Evolutionary conservation across 2,113 vertebrate species (phyloP).

Genomic region (Poeciliopsis occidentalis): DNA sequence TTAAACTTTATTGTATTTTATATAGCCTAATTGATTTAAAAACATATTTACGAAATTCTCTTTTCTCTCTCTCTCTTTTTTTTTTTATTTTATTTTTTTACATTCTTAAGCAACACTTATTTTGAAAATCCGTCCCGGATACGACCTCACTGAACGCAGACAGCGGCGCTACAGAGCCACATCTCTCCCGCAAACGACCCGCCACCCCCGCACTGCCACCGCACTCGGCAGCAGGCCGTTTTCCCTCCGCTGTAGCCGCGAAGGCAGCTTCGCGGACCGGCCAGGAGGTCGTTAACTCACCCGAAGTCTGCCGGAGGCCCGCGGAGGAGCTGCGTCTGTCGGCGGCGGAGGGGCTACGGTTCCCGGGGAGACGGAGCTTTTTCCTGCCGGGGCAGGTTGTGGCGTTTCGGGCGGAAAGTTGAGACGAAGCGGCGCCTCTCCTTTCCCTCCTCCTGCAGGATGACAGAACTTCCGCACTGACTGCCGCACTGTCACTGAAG

Average conservation of each 20-base stretch:
- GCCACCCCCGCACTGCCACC: slow-evolving; percentile 78
- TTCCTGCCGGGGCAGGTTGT: slow-evolving; percentile 19
- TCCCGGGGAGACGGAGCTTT: slow-evolving; percentile 29
- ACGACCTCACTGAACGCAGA: neutral
- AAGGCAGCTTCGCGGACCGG: neutral
- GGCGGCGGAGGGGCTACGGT: neutral
- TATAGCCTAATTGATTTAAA: too few species aligned
- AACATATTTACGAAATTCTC: too few species aligned
- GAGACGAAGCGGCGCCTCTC: slow-evolving; percentile 60
- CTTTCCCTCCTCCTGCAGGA: slow-evolving; percentile 53
- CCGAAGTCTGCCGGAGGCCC: slow-evolving; percentile 40
- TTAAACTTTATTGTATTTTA: too few species aligned
- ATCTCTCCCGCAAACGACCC: slow-evolving; percentile 73
- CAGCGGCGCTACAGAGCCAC: neutral
- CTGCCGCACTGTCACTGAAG: slow-evolving; percentile 47
- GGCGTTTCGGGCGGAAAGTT: slow-evolving; percentile 45
- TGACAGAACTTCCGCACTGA: slow-evolving; percentile 81
- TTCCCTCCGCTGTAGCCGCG: neutral
- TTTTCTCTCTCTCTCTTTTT: too few species aligned
- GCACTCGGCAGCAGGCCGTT: slow-evolving; percentile 64
- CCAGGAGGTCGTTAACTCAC: slow-evolving; percentile 34
- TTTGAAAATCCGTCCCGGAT: slow-evolving; percentile 27
- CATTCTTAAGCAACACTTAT: neutral
- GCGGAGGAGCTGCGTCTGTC: slow-evolving; percentile 34
- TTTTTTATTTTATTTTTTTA: too few species aligned